phyloP scores from a whole-genome alignment of 2,888 invertebrate genomes.

The Baccha elongata region DNA sequence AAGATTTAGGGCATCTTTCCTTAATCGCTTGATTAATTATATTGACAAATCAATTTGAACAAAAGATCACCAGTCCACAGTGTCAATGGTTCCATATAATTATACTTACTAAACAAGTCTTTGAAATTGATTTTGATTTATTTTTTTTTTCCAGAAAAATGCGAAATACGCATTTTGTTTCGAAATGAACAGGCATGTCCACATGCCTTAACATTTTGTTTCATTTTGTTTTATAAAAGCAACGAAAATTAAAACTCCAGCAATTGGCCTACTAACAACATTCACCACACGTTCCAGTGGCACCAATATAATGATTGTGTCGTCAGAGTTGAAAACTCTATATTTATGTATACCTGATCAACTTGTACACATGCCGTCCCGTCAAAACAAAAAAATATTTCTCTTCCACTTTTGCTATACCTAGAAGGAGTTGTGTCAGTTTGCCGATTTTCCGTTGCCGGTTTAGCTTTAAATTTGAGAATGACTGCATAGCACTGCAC shows the following conservation, averaged over 20 bases:
- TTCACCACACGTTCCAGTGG: slow-evolving; percentile 18
- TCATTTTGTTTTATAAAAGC: slow-evolving; percentile 7
- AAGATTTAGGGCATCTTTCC: too few relatives aligned
- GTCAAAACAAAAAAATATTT: slow-evolving; percentile 13
- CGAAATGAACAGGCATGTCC: slow-evolving; percentile 24
- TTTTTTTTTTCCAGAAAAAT: neutral
- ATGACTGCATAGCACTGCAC: neutral
- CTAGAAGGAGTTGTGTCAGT: slow-evolving; percentile 37
- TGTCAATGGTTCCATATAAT: neutral
- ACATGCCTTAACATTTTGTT: slow-evolving; percentile 17
- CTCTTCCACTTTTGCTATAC: slow-evolving; percentile 18
- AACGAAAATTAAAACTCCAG: slow-evolving; percentile 21
- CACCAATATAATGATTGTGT: slow-evolving; percentile 36
- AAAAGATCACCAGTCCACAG: too few relatives aligned
- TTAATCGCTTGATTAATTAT: too few relatives aligned
- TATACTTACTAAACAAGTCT: slow-evolving; percentile 1
- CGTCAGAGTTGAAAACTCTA: slow-evolving; percentile 32
- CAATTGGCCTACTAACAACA: slow-evolving; percentile 42
- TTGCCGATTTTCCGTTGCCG: slow-evolving; percentile 28
- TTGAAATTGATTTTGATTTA: neutral
- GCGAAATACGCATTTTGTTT: slow-evolving; percentile 18
- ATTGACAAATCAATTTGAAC: too few relatives aligned
- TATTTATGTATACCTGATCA: slow-evolving; percentile 1
- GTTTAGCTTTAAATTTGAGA: slow-evolving; percentile 14
- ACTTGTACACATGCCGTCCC: slow-evolving; percentile 5